phyloP scores from a whole-genome alignment of 1,140 invertebrate genomes.

The Holcopasites calliopsidis region DNA sequence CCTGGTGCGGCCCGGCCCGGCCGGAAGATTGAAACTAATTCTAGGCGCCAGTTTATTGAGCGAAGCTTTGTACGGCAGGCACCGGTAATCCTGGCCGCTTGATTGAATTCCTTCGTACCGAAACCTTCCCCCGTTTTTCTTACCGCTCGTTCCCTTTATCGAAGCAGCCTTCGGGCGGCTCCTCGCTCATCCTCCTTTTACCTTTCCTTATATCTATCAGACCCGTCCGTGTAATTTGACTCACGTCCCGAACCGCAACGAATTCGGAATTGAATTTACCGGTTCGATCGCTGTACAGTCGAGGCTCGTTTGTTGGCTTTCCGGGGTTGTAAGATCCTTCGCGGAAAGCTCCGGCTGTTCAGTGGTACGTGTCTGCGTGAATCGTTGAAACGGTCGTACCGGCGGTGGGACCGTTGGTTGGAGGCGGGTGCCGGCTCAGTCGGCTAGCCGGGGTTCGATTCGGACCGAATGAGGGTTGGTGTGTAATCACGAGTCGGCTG shows the following conservation, averaged over 20 bases:
- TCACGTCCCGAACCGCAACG: conserved; percentile 4
- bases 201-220: not conserved
- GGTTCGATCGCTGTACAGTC: not conserved
- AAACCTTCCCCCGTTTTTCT: conserved; percentile 8
- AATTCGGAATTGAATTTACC: conserved; percentile 6
- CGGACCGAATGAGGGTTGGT: no score
- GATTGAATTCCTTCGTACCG: conserved; percentile 33
- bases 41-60: conserved; percentile 28
- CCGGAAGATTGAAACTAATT: conserved; percentile 23
- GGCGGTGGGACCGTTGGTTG: no score
- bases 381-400: no score
- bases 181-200: not conserved
- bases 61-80: conserved; percentile 10
- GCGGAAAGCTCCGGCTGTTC: no score
- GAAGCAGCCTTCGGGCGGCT: not conserved
- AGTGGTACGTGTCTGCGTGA: no score
- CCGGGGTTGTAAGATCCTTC: not conserved
- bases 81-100: conserved; percentile 22
- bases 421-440: no score
- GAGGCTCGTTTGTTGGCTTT: not conserved
- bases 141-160: not conserved
- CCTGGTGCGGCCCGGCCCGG: no score
- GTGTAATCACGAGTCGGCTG: no score
- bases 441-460: no score
- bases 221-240: not conserved